Base-by-base conservation (phyloP, 1,140 invertebrate genomes). In the Chironomus striatipennis region DNA sequence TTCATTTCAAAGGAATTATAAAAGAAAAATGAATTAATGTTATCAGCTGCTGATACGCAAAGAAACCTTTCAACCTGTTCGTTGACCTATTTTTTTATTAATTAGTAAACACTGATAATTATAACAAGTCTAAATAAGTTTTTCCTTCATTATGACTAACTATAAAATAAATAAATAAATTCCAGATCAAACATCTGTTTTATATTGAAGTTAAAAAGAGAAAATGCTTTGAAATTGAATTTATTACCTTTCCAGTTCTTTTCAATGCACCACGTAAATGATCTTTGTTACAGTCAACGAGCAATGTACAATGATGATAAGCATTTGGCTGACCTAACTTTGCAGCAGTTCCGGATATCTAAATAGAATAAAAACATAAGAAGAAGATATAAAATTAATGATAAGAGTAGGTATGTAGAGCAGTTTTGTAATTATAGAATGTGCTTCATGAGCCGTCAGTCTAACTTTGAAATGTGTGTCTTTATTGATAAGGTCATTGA, bases 241-340 rank as follows among this genome's bases (percentile, higher is more conserved):
- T n/a, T 75, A 10, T 21, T n/a, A 34, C 89, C 84, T 90, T 70
- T 9, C 18, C 86, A 80, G 88, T 85, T 81, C 88, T 90, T 73
- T 87, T 85, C 47, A 93, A 84, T 24, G 88, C 85, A 74, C 87
- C 83, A 74, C 85, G 87, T 77, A 97, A 85, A 79, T 88, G 86
- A 73, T 86, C 79, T 82, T 92, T 91, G 81, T 98, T 90, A 73
- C 90, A 91, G 80, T 93, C 88, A 57, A 96, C 90, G 77, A 98
- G 84, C 73, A 98, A 84, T 42, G 96, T 98, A 83, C 94, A 98
- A 82, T 98, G 96, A 84, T 98, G 96, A 86, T 98, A 98, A 34
- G 93, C 91, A 81, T 91, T 92, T 1, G 89, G 86, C 73, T 88
- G 85, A 67, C 93, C 93, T 72, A 98, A 83, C 84, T 96, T 97